A percentile compares a stretch with the other conserved stretches of the same genome.
Conservation (phyloP, 1,140 invertebrate species). For the Trachymyrmex septentrionalis region DNA sequence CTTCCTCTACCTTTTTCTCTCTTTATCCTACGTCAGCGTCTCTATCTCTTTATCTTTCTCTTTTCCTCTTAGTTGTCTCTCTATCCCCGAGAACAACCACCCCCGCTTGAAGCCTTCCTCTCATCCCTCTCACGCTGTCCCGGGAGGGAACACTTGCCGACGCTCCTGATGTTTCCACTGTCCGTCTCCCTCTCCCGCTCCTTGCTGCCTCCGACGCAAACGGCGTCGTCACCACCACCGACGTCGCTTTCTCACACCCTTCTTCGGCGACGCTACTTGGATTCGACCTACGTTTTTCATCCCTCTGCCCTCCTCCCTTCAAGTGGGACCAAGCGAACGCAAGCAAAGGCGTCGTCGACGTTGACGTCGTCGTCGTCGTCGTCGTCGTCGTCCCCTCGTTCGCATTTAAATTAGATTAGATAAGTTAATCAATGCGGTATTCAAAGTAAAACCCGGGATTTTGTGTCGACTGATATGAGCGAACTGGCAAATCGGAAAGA, state of each 20-base stretch:
- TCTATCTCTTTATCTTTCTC: conserved; percentile 10
- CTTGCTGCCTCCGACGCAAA: conserved; percentile 35
- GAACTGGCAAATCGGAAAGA: not conserved
- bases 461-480: conserved; percentile 68
- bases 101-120: conserved; percentile 9
- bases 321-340: not conserved
- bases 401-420: conserved; percentile 83
- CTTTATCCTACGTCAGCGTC: conserved; percentile 19
- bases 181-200: conserved; percentile 33
- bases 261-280: conserved; percentile 37
- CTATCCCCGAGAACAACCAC: conserved; percentile 42
- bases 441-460: conserved; percentile 84
- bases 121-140: conserved; percentile 5
- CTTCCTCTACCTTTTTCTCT: not conserved
- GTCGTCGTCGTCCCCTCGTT: conserved; percentile 57
- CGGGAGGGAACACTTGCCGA: conserved; percentile 49
- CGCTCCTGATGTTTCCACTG: conserved; percentile 53
- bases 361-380: not conserved
- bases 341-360: conserved; percentile 38
- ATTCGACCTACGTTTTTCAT: conserved; percentile 56
- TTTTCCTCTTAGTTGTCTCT: conserved; percentile 33
- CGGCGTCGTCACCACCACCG: conserved; percentile 52
- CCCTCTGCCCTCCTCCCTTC: not conserved
- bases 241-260: conserved; percentile 22
- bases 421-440: conserved; percentile 86